Base-by-base conservation (phyloP, 2,888 invertebrate genomes). In the Lepidonotus clava region DNA sequence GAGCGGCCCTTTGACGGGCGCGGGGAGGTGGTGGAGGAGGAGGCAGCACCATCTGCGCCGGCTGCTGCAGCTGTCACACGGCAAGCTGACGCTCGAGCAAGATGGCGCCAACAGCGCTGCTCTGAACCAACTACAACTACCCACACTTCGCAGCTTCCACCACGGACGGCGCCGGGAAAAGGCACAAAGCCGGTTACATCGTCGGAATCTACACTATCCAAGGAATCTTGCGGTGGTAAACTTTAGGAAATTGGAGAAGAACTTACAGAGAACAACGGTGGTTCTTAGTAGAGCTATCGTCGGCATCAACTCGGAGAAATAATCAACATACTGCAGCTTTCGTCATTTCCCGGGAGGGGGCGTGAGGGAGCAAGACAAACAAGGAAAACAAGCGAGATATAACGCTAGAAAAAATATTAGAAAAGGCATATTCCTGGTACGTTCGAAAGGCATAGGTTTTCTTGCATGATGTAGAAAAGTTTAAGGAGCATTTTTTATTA, bases 61-160 rank as follows among this genome's bases (percentile, higher is more conserved):
- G 36, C 71, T 6, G 71, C 34, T 0, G 71, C 71, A 71, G 71
- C 71, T 71, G 71, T 34, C 38, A 71, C 71, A 36, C n/a, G 71
- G 38, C 71, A 71, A 71, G 71, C 71, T 71, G 71, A 71, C 71
- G 71, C 71, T 71, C 38, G 41, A 32, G 80, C 80, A 80, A 80
- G 80, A 80, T 80, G 80, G 80, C 80, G 80, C 80, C 80, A 80
- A 80, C 80, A 46, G 80, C 34, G 80, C 24, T n/a, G 24, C 46
- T 28, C 46, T 80, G 77, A 77, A 80, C 51, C 11, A 28, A 38
- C 80, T 2, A 18, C 41, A 41, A 41, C 80, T 5, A 21, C n/a
- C 36, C 71, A 1, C 34, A 71, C 28, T 28, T 61, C 61, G 21
- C 71, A 34, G 38, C 36, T 8, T 38, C n/a, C n/a, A n/a, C n/a